phyloP scores from a whole-genome alignment of 2,888 invertebrate species.

The Alcis repandata region DNA sequence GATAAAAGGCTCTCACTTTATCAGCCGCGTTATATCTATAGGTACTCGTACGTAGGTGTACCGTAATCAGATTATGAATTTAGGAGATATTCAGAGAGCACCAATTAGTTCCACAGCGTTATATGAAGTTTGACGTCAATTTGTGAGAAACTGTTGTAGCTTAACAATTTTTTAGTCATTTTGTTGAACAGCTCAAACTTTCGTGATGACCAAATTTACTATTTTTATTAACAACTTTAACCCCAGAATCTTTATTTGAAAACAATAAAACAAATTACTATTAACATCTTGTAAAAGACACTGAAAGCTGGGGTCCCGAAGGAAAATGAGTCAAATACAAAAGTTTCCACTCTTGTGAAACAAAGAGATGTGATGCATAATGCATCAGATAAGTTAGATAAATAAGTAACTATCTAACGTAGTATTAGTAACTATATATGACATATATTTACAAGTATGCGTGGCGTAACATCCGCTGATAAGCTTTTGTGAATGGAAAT shows the following conservation, averaged over 20 bases:
- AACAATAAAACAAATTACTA: no score
- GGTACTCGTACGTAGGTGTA: constrained; percentile 8
- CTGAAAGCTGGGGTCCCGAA: background rate
- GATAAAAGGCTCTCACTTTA: constrained; percentile 17
- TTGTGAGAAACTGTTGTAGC: constrained; percentile 15
- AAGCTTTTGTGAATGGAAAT: constrained; percentile 3
- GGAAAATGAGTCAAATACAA: background rate
- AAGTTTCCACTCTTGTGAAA: background rate
- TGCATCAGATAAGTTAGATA: constrained; percentile 8
- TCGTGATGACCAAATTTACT: no score
- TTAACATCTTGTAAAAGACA: background rate
- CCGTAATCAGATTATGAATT: constrained; percentile 23
- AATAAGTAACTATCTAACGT: constrained; percentile 5
- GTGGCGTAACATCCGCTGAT: constrained; percentile 19
- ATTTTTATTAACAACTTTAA: no score
- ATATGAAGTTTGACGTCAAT: constrained; percentile 25
- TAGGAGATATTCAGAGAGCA: constrained; percentile 20
- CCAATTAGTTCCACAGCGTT: constrained; percentile 23
- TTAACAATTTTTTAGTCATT: no score
- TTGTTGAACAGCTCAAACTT: no score
- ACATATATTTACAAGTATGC: background rate
- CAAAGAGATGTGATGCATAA: constrained; percentile 6
- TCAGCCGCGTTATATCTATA: constrained; percentile 21
- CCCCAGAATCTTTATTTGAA: no score
- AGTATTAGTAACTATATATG: background rate